Evolutionary conservation across 2,113 vertebrate species (phyloP).

Genomic region (Chiloscyllium plagiosum): DNA sequence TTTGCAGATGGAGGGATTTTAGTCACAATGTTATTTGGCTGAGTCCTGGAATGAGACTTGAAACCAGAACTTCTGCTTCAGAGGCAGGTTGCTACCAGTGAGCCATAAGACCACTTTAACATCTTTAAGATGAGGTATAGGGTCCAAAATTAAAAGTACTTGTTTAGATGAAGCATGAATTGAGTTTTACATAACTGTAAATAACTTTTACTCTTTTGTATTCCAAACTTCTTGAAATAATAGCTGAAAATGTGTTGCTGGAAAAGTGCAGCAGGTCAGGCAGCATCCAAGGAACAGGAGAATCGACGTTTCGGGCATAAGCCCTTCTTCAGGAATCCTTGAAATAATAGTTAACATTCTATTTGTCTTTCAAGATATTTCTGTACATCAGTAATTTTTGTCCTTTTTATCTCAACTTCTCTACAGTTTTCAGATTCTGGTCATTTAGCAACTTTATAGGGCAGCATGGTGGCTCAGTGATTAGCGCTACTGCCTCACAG

Average conservation of each 20-base stretch:
- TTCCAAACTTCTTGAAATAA: background rate
- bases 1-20: too few relatives aligned
- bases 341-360: background rate
- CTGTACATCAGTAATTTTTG: background rate
- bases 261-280: too few relatives aligned
- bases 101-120: too few relatives aligned
- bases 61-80: background rate
- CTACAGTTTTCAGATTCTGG: background rate
- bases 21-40: too few relatives aligned
- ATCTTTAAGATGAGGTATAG: background rate
- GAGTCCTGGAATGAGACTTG: background rate
- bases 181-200: background rate
- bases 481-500: too few relatives aligned
- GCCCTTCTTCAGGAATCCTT: too few relatives aligned
- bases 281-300: too few relatives aligned
- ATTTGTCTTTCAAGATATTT: background rate
- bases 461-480: too few relatives aligned
- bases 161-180: background rate
- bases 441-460: background rate
- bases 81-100: background rate
- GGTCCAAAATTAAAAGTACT: background rate
- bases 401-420: too few relatives aligned
- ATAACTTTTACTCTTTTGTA: background rate
- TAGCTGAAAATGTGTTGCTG: too few relatives aligned
- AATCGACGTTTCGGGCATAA: too few relatives aligned